Conservation (phyloP, 1,140 invertebrate genomes). For the Zaprionus ornatus region DNA sequence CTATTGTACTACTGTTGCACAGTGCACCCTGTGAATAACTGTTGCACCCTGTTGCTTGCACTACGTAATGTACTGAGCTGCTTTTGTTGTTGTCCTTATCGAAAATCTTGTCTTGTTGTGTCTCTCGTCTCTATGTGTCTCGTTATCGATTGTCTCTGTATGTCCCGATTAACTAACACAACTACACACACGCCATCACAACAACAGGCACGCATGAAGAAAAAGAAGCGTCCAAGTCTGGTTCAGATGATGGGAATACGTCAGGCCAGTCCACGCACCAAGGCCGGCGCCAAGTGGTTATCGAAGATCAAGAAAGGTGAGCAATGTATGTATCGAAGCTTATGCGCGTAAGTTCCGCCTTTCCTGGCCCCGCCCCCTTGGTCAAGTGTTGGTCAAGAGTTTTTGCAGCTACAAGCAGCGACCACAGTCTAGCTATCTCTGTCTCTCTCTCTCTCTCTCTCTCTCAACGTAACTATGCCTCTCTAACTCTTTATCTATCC, state of each 20-base stretch:
- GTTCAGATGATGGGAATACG: constrained; percentile 91
- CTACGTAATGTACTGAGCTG: constrained; percentile 9
- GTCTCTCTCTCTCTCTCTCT: constrained; percentile 41
- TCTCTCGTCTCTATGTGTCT: constrained; percentile 65
- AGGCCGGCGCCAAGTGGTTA: constrained; percentile 93
- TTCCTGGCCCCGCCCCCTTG: constrained; percentile 13
- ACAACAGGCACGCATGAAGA: constrained; percentile 86
- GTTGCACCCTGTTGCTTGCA: constrained; percentile 2
- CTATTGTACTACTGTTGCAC: constrained; percentile 21
- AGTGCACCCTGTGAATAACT: constrained; percentile 19
- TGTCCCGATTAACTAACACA: constrained; percentile 52
- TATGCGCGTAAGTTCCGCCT: constrained; percentile 44
- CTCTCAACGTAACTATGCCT: constrained; percentile 25
- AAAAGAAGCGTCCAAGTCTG: constrained; percentile 91
- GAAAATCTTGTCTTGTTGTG: constrained; percentile 49
- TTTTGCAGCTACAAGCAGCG: constrained; percentile 72
- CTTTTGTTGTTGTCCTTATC: constrained; percentile 56
- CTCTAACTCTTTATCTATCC: constrained; percentile 18
- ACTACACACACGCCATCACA: constrained; percentile 45
- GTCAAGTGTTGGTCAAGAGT: constrained; percentile 51
- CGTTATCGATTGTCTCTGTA: constrained; percentile 62
- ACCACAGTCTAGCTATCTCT: constrained; percentile 26
- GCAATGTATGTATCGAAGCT: constrained; percentile 80
- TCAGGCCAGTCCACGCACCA: constrained; percentile 90
- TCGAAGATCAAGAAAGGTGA: constrained; percentile 91